Conservation (phyloP, 2,888 invertebrate species). For the Drosophila recens region DNA sequence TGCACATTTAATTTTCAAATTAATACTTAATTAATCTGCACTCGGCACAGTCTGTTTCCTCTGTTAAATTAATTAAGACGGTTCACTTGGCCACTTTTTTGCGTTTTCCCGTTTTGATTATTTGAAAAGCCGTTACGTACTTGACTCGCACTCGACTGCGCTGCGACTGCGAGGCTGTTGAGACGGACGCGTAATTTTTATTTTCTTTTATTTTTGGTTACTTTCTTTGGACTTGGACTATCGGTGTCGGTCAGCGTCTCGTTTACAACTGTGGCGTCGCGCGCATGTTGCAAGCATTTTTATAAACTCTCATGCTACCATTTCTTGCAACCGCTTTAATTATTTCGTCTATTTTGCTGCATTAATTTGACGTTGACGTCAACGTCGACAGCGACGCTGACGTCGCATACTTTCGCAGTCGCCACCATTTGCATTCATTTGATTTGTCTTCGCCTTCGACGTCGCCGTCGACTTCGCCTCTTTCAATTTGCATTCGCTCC, state of each 20-base stretch:
- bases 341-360: constrained; percentile 75
- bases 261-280: constrained; percentile 69
- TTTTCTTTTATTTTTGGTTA: constrained; percentile 14
- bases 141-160: constrained; percentile 3
- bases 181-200: constrained; percentile 28
- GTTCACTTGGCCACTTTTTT: constrained; percentile 24
- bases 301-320: constrained; percentile 70
- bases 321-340: constrained; percentile 65
- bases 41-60: constrained; percentile 43
- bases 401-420: constrained; percentile 25
- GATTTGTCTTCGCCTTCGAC: constrained; percentile 11
- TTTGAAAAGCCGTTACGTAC: constrained; percentile 66
- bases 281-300: constrained; percentile 79
- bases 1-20: constrained; percentile 72
- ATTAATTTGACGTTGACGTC: constrained; percentile 58
- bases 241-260: constrained; percentile 61
- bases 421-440: constrained; percentile 44
- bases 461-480: no score
- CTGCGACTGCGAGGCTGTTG: neutral
- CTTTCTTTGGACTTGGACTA: constrained; percentile 38
- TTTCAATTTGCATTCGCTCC: constrained; percentile 34
- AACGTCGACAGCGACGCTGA: neutral
- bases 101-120: constrained; percentile 40
- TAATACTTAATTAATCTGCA: constrained; percentile 47
- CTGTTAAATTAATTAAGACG: constrained; percentile 25